phyloP scores from a whole-genome alignment of 2,797 vertebrate genomes.

The Acanthurus tractus region DNA sequence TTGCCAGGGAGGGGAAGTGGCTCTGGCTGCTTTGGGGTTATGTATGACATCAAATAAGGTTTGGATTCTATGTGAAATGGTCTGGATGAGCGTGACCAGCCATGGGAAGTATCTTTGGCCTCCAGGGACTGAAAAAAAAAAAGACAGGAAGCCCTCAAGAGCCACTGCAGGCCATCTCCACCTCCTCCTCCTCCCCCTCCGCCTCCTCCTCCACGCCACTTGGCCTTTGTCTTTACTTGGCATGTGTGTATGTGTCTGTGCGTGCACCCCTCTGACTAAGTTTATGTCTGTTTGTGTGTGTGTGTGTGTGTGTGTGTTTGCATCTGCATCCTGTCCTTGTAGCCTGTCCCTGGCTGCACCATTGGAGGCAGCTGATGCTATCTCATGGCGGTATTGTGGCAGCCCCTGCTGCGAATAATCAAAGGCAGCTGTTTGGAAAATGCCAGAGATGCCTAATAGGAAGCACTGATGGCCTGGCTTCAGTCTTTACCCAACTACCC shows the following conservation, averaged over 20 bases:
- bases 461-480: constrained; percentile 76
- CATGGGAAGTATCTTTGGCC: constrained; percentile 77
- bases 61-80: constrained; percentile 79
- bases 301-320: constrained; percentile 59
- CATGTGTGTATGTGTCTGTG: constrained; percentile 36
- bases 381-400: constrained; percentile 83
- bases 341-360: constrained; percentile 77
- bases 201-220: constrained; percentile 64
- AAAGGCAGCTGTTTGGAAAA: constrained; percentile 87
- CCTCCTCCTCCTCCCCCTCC: constrained; percentile 52
- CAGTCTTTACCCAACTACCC: constrained; percentile 70
- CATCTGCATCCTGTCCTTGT: constrained; percentile 80
- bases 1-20: constrained; percentile 52
- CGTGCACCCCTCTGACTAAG: constrained; percentile 28
- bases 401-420: constrained; percentile 84
- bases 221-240: constrained; percentile 78
- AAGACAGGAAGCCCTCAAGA: constrained; percentile 78
- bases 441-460: constrained; percentile 84
- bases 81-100: constrained; percentile 77
- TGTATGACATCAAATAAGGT: constrained; percentile 80
- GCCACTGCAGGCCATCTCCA: constrained; percentile 71
- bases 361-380: constrained; percentile 84
- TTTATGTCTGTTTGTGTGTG: constrained; percentile 30
- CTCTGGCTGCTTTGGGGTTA: constrained; percentile 61
- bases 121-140: constrained; percentile 58